These are phyloP conservation scores for Myripristis murdjan DNA, from an alignment of 2,797 vertebrate genomes.

Conservation along the genomic window DNA sequence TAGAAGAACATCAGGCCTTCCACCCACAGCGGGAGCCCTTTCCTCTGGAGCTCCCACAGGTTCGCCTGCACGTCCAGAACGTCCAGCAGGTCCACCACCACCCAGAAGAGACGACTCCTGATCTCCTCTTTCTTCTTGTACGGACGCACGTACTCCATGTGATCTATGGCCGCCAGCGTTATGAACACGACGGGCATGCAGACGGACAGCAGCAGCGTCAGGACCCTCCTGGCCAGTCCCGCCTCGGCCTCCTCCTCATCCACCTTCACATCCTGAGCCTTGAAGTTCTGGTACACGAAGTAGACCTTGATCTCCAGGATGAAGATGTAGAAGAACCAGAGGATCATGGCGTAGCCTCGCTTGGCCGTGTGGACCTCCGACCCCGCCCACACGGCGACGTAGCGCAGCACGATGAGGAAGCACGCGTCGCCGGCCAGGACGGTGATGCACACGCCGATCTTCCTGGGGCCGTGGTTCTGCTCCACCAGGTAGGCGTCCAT, in stretches of 20 bases:
- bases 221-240: constrained; percentile 73
- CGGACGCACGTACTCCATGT: constrained; percentile 85
- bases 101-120: constrained; percentile 86
- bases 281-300: constrained; percentile 88
- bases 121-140: constrained; percentile 87
- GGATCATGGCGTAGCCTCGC: constrained; percentile 87
- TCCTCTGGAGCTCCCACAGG: constrained; percentile 85
- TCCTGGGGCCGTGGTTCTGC: constrained; percentile 92
- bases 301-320: constrained; percentile 86
- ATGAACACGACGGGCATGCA: constrained; percentile 80
- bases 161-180: constrained; percentile 77
- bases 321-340: constrained; percentile 85
- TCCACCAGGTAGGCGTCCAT: constrained; percentile 99
- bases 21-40: constrained; percentile 79
- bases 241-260: constrained; percentile 26
- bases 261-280: constrained; percentile 81
- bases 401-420: constrained; percentile 91
- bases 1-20: constrained; percentile 86
- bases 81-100: constrained; percentile 87
- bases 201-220: constrained; percentile 79
- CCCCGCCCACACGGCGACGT: constrained; percentile 85
- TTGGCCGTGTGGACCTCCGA: constrained; percentile 87
- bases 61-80: constrained; percentile 87
- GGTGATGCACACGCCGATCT: constrained; percentile 91
- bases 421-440: constrained; percentile 93